Percentiles rank a stretch among this genome's conserved stretches.
Conservation (phyloP, 1,140 invertebrate species). For the Lepidurus arcticus region DNA sequence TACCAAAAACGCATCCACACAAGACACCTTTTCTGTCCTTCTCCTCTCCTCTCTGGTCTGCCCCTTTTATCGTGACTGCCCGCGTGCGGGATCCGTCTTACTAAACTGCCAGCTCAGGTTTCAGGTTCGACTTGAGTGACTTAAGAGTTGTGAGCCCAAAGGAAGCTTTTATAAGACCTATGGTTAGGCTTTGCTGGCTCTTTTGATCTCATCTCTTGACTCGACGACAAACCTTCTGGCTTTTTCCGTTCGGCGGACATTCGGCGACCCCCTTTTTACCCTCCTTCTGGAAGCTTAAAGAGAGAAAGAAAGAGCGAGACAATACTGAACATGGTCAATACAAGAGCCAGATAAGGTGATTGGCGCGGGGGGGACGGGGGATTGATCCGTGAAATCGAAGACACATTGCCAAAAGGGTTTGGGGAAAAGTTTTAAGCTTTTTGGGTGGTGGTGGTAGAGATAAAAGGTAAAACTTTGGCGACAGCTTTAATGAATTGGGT, state of each 20-base stretch:
- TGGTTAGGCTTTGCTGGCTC: not conserved
- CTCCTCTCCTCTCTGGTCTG: too few species aligned
- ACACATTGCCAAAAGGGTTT: not conserved
- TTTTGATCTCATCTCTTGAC: not conserved
- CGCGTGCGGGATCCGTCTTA: not conserved
- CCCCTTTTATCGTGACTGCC: too few species aligned
- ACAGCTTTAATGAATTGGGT: slow-evolving; percentile 11
- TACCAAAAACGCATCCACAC: too few species aligned
- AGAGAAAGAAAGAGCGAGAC: not conserved
- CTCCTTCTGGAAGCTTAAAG: not conserved
- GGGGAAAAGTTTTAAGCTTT: not conserved
- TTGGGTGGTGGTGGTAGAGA: not conserved
- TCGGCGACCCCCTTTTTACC: not conserved
- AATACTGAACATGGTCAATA: not conserved
- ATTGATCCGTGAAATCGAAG: slow-evolving; percentile 19
- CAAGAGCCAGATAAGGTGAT: slow-evolving; percentile 15
- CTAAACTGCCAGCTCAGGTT: not conserved
- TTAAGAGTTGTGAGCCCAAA: not conserved
- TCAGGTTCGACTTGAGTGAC: not conserved
- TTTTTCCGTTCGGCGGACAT: not conserved
- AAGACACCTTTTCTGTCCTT: too few species aligned
- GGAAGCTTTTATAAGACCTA: not conserved
- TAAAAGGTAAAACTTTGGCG: not conserved
- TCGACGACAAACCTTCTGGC: not conserved
- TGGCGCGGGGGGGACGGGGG: not conserved